Evolutionary conservation across 2,797 vertebrate species (phyloP), one percentile per base, ranked within the genome.

Genomic region (Lophius americanus): DNA sequence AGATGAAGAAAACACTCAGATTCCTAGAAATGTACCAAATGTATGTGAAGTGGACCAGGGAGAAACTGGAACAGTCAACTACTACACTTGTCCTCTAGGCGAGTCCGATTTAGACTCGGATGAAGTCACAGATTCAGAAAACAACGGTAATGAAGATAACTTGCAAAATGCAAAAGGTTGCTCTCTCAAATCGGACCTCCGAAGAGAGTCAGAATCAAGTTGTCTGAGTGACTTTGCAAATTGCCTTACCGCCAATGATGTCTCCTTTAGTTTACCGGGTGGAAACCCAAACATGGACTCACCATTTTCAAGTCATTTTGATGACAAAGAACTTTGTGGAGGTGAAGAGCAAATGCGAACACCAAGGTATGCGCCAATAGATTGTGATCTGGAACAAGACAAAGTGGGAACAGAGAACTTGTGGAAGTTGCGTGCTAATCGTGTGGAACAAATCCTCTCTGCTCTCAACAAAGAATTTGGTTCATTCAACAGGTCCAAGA

Each of bases 381-480:
- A 11, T 51, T n/a, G 11, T 9, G 7, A 55, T 1, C 6, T 10
- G n/a, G 53, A 23, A 23, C n/a, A 14, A 39, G 38, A 41, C 9
- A n/a, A 55, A 55, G 41, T 23, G 2, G n/a, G 5, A 55, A 57
- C 7, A 0, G 60, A 68, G 10, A 54, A 37, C 41, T 37, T 78
- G 62, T 79, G 79, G 79, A 79, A 61, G 48, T 9, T 73, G 36
- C 76, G 69, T 35, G 47, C 51, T 3, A 76, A 73, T 6, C 48
- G 55, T 41, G 52, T 55, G 8, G 52, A 69, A 41, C 43, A 71
- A 61, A 73, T 79, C n/a, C 39, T 73, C 7, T 41, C 36, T 0
- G 4, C 36, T 3, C 3, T 1, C 8, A 53, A 36, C 48, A 65
- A 53, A 41, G 50, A 57, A 2, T 72, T 59, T 0, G 4, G 43